Base-by-base conservation (phyloP, 2,113 vertebrate genomes). In the Eulacestoma nigropectus region DNA sequence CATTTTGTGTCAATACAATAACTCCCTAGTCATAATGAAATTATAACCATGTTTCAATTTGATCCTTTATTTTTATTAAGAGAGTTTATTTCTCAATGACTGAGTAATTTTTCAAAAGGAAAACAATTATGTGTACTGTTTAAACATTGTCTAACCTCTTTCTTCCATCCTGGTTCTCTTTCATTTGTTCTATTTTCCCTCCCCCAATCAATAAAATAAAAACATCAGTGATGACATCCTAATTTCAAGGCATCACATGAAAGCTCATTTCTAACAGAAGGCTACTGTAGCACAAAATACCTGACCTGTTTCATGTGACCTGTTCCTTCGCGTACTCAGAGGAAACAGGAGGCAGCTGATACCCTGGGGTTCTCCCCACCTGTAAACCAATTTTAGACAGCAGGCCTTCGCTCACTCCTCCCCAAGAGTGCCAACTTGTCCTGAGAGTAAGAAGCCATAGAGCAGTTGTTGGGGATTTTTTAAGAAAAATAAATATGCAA, bases 211-310 rank as follows among this genome's bases (percentile, higher is more conserved):
- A 78, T 68, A 86, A 94, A 90, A 92, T 63, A 42, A 89, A 94
- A 92, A 47, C 41, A 92, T 91, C 86, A 78, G 33, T n/a, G 64
- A 81, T 91, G 86, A 95, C 65, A 89, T 89, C 52, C 86, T 81
- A 80, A 95, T 89, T 95, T 90, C 73, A 60, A 17, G 4, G 30
- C 22, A 56, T 63, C 35, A 56, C 1, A 3, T 23, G 47, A 55
- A 77, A 84, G n/a, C 17, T 46, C 57, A 91, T 57, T 95, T 81
- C 70, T 68, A 64, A 35, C 37, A 60, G 62, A 94, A 84, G 26
- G 74, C 52, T 65, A n/a, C 57, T 49, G 29, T n/a, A 89, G 59
- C 41, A 92, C 73, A 93, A 91, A 96, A 87, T 29, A 79, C 14
- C 23, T 64, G 74, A 79, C 93, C 74, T 82, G 65, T 49, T 93